Conservation (phyloP, 2,797 vertebrate species). For the Callimico goeldii region DNA sequence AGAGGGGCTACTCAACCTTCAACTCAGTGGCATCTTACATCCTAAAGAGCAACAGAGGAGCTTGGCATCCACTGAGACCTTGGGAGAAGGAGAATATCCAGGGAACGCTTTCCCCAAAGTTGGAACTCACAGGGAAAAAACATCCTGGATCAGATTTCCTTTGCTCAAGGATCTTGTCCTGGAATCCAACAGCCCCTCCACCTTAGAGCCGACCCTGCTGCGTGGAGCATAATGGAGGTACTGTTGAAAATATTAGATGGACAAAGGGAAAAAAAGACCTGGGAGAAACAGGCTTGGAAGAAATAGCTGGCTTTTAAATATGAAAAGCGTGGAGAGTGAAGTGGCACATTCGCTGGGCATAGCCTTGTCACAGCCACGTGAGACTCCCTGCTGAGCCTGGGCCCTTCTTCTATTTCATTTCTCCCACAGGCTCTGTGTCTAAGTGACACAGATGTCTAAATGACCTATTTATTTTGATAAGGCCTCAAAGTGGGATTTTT, state of each 20-base stretch:
- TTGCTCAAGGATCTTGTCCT: slow-evolving; percentile 50
- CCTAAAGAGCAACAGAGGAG: slow-evolving; percentile 9
- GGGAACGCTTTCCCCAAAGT: slow-evolving; percentile 38
- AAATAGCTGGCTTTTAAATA: slow-evolving; percentile 60
- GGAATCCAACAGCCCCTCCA: slow-evolving; percentile 41
- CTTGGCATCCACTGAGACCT: not conserved
- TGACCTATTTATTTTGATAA: slow-evolving; percentile 66
- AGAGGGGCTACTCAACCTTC: not conserved
- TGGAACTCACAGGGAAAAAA: slow-evolving; percentile 58
- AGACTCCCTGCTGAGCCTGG: slow-evolving; percentile 29
- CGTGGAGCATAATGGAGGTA: slow-evolving; percentile 55
- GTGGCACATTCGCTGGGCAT: not conserved
- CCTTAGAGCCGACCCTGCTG: not conserved
- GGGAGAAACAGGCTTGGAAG: slow-evolving; percentile 60
- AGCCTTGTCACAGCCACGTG: not conserved
- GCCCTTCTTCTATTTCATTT: slow-evolving; percentile 46
- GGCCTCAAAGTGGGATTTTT: slow-evolving; percentile 27
- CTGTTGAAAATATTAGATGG: slow-evolving; percentile 64
- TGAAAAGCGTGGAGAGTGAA: slow-evolving; percentile 26
- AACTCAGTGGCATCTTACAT: not conserved
- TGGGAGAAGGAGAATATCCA: not conserved
- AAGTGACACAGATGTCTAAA: slow-evolving; percentile 44
- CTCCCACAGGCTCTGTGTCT: not conserved
- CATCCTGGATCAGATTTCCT: slow-evolving; percentile 68
- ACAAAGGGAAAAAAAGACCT: not conserved